phyloP scores from a whole-genome alignment of 2,113 vertebrate species.

The Eudyptes chrysolophus region DNA sequence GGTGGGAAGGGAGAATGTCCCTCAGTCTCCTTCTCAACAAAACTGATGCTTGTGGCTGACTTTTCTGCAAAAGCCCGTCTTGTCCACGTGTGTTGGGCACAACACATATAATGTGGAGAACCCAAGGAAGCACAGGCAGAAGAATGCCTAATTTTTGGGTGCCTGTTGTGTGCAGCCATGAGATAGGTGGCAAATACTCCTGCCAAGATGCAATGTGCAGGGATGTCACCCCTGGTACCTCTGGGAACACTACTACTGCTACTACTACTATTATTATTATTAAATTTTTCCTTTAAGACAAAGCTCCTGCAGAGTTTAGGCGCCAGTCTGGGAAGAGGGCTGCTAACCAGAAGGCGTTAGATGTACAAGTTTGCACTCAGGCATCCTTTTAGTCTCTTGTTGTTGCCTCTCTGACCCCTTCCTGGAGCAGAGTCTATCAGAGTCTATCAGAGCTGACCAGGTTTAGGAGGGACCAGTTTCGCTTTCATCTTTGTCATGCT shows the following conservation, averaged over 20 bases:
- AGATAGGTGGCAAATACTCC: not conserved
- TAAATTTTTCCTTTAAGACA: not conserved
- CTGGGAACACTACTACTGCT: not conserved
- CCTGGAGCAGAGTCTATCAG: not conserved
- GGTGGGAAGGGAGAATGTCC: not conserved
- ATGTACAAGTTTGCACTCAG: not conserved
- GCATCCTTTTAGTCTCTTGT: not conserved
- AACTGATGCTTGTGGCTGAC: not conserved
- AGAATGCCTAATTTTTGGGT: not conserved
- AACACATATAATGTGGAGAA: accelerated
- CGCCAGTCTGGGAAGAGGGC: not conserved
- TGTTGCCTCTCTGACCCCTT: not conserved
- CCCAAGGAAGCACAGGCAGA: not conserved
- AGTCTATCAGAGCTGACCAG: not conserved
- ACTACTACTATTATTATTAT: too few relatives aligned
- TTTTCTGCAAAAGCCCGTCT: not conserved
- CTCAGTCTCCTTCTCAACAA: not conserved
- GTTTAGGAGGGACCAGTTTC: not conserved
- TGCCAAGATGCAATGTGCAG: not conserved
- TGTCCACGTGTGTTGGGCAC: not conserved
- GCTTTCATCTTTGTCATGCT: accelerated
- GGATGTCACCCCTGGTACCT: not conserved
- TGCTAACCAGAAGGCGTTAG: not conserved
- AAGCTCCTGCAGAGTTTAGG: not conserved
- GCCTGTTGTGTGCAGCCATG: not conserved